Conservation (phyloP, 2,113 vertebrate species). For the Corydoras maculifer region DNA sequence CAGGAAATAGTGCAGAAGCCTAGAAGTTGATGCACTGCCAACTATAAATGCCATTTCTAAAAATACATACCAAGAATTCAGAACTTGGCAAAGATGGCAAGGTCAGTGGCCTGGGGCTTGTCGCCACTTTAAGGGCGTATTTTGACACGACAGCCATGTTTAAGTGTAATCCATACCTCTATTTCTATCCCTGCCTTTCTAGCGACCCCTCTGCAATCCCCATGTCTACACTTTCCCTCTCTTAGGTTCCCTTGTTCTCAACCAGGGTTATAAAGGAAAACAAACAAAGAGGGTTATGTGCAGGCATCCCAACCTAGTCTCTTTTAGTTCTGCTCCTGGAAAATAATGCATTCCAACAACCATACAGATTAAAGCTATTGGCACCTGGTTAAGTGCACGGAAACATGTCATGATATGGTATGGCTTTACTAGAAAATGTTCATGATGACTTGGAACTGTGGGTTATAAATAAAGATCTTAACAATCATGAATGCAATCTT, state of each 20-base stretch:
- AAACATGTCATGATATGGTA: conserved; percentile 10
- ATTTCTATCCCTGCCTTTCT: conserved; percentile 27
- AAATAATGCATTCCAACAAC: conserved; percentile 27
- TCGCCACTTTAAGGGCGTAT: conserved; percentile 57
- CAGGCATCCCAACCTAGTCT: conserved; percentile 31
- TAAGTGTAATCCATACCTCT: conserved; percentile 51
- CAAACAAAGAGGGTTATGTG: conserved; percentile 39
- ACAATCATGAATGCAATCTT: not conserved
- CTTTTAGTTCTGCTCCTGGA: conserved; percentile 37
- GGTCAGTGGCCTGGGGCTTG: conserved; percentile 50
- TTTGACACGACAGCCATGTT: conserved; percentile 53
- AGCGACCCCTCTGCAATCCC: conserved; percentile 46
- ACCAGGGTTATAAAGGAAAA: conserved; percentile 36
- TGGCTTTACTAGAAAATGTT: conserved; percentile 14
- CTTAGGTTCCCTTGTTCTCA: conserved; percentile 34
- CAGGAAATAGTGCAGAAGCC: conserved; percentile 62
- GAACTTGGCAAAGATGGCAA: conserved; percentile 46
- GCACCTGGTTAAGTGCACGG: conserved; percentile 43
- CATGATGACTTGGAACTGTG: conserved; percentile 26
- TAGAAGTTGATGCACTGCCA: conserved; percentile 56
- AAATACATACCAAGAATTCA: conserved; percentile 65
- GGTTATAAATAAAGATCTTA: conserved; percentile 29
- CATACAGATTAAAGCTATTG: conserved; percentile 47
- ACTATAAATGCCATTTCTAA: conserved; percentile 68
- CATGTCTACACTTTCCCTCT: conserved; percentile 48